Percentiles rank a stretch among this genome's conserved stretches.
These are phyloP conservation scores for Brenthis daphne DNA, from an alignment of 2,888 invertebrate genomes.

Conservation along the genomic window DNA sequence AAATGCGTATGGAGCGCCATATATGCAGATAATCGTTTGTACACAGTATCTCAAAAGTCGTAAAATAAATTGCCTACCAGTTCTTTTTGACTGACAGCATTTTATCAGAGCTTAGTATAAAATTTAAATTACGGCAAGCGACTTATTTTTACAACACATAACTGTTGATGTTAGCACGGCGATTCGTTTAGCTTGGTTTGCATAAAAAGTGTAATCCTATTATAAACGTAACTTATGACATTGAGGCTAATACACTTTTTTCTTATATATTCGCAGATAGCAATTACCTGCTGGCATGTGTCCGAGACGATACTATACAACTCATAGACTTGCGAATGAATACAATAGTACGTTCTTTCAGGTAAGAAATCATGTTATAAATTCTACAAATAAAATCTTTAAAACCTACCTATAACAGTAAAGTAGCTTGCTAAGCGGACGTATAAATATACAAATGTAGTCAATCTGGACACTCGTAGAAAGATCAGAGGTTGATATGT, in stretches of 20 bases:
- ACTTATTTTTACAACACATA: slow-evolving; percentile 31
- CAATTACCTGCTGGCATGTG: slow-evolving; percentile 94
- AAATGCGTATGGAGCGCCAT: slow-evolving; percentile 25
- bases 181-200: slow-evolving; percentile 9
- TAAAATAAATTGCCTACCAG: slow-evolving; percentile 36
- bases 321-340: slow-evolving; percentile 97
- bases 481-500: slow-evolving; percentile 18
- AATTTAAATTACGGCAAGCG: slow-evolving; percentile 30
- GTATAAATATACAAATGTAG: slow-evolving; percentile 22
- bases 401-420: slow-evolving; percentile 9
- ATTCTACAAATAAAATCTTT: neutral
- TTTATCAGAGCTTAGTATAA: slow-evolving; percentile 30
- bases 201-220: slow-evolving; percentile 15
- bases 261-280: slow-evolving; percentile 85
- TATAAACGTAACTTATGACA: slow-evolving; percentile 13
- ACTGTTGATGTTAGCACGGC: slow-evolving; percentile 20
- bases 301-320: slow-evolving; percentile 97
- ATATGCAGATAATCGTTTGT: slow-evolving; percentile 23
- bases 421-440: slow-evolving; percentile 2
- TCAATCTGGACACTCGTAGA: slow-evolving; percentile 9
- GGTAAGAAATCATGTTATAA: slow-evolving; percentile 79
- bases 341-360: slow-evolving; percentile 93
- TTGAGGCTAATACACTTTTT: slow-evolving; percentile 11
- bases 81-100: slow-evolving; percentile 32
- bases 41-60: slow-evolving; percentile 29